These are phyloP conservation scores for Andrena minutula DNA, from an alignment of 2,888 invertebrate species.

Conservation along the genomic window DNA sequence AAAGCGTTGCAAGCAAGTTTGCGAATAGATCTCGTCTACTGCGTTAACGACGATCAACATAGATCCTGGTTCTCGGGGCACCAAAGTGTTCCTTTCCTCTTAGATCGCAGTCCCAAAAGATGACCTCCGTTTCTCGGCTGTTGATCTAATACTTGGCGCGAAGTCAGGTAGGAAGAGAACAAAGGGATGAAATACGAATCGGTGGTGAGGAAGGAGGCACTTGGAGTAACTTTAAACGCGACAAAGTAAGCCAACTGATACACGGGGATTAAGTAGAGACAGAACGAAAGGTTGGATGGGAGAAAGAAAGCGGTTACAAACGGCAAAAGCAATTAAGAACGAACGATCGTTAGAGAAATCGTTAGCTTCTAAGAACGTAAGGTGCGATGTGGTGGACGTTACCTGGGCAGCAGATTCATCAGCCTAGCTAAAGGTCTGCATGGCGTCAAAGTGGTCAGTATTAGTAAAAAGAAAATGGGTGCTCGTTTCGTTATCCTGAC, in stretches of 20 bases:
- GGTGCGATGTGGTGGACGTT: constrained; percentile 86
- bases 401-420: constrained; percentile 97
- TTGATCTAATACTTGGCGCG: constrained; percentile 24
- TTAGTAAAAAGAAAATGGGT: constrained; percentile 83
- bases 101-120: constrained; percentile 37
- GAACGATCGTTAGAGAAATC: constrained; percentile 59
- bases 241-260: constrained; percentile 12
- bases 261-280: background rate
- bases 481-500: constrained; percentile 70
- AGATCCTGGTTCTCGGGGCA: constrained; percentile 30
- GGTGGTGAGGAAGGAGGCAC: constrained; percentile 24
- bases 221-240: background rate
- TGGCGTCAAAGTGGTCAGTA: constrained; percentile 84
- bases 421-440: constrained; percentile 95
- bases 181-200: constrained; percentile 1
- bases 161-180: constrained; percentile 37
- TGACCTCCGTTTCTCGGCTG: constrained; percentile 31
- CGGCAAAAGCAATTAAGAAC: constrained; percentile 49
- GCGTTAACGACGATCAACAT: background rate
- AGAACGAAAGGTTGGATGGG: background rate
- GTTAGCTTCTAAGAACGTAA: constrained; percentile 79
- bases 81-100: constrained; percentile 47
- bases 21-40: constrained; percentile 24
- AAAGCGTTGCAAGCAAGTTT: constrained; percentile 35
- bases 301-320: constrained; percentile 40